phyloP scores from a whole-genome alignment of 1,140 invertebrate genomes.

The Bombus pyrosoma region DNA sequence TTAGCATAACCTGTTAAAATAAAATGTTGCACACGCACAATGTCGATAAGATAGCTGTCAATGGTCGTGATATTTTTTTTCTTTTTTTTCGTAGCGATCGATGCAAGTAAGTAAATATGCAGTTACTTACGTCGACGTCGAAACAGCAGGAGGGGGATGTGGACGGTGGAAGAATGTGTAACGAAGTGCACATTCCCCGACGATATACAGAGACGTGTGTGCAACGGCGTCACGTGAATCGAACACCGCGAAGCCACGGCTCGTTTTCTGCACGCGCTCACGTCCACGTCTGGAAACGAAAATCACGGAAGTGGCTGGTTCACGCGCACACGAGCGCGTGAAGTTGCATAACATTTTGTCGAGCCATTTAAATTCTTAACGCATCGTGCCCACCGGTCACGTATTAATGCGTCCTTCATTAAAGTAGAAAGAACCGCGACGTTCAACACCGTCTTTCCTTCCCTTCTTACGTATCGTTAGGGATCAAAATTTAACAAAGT shows the following conservation, averaged over 20 bases:
- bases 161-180: constrained; percentile 51
- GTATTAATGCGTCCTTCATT: constrained; percentile 41
- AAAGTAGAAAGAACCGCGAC: not conserved
- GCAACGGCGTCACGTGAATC: constrained; percentile 20
- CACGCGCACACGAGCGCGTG: constrained; percentile 5
- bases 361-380: constrained; percentile 63
- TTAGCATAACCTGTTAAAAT: no score
- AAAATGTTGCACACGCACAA: no score
- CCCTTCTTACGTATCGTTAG: not conserved
- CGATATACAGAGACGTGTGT: constrained; percentile 41
- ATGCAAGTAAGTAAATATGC: not conserved
- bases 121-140: constrained; percentile 15
- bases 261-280: constrained; percentile 48
- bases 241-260: not conserved
- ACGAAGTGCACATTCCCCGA: constrained; percentile 65
- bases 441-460: not conserved
- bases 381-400: constrained; percentile 33
- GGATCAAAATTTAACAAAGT: no score
- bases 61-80: no score
- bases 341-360: constrained; percentile 57
- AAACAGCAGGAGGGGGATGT: constrained; percentile 42
- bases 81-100: not conserved
- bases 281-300: constrained; percentile 25
- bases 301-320: constrained; percentile 55
- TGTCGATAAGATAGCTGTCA: no score